These are phyloP conservation scores for Agapostemon virescens DNA, from an alignment of 2,888 invertebrate genomes.

Conservation along the genomic window DNA sequence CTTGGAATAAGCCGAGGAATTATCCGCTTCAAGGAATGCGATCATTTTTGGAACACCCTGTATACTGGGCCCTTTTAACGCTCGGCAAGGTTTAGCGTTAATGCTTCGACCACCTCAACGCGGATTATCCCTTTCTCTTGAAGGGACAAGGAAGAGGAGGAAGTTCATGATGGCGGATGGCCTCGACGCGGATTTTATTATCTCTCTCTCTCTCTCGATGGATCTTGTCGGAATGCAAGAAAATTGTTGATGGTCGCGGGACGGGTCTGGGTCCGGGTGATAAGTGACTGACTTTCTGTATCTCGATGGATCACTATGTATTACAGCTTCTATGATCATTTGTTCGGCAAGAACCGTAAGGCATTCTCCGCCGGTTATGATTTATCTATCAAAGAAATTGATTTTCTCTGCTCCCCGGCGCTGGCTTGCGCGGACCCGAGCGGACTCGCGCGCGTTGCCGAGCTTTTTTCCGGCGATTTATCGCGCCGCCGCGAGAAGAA, in stretches of 20 bases:
- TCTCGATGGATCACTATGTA: constrained; percentile 56
- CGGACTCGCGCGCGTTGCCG: not conserved
- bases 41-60: too few relatives aligned
- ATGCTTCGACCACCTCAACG: not conserved
- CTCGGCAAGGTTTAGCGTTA: too few relatives aligned
- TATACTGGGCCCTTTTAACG: too few relatives aligned
- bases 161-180: not conserved
- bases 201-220: not conserved
- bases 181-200: constrained; percentile 32
- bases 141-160: not conserved
- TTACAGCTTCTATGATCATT: constrained; percentile 60
- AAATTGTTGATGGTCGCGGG: constrained; percentile 28
- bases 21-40: too few relatives aligned
- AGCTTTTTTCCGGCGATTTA: constrained; percentile 51
- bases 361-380: constrained; percentile 48
- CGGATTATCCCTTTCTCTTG: not conserved
- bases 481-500: constrained; percentile 53
- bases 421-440: not conserved
- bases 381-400: constrained; percentile 58
- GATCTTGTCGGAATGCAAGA: constrained; percentile 2
- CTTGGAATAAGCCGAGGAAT: too few relatives aligned
- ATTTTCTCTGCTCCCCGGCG: constrained; percentile 50
- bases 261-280: constrained; percentile 30
- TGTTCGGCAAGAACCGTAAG: constrained; percentile 46
- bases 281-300: constrained; percentile 59